Base-by-base conservation (phyloP, 2,797 vertebrate genomes). In the Pipistrellus kuhlii region DNA sequence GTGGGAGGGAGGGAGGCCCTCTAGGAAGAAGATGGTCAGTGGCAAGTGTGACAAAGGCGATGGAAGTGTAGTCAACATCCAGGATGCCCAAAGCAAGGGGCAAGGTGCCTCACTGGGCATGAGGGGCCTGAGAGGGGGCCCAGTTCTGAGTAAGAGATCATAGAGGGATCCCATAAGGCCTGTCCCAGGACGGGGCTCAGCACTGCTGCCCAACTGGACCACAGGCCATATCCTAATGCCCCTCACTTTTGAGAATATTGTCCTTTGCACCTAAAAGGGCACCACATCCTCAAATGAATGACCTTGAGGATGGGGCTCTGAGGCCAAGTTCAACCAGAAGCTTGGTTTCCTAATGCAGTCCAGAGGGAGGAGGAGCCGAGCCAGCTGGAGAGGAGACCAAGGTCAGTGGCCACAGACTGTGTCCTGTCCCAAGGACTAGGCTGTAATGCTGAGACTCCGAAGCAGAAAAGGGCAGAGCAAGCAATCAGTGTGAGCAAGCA, bases 311-410 rank as follows among this genome's bases (percentile, higher is more conserved):
- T 77, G 35, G 46, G 2, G 48, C 14, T 46, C 35, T 51, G 10
- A 20, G 57, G 13, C 23, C 76, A 81, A 62, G 35, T 51, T 51
- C 51, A 84, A 64, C n/a, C 51, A 91, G 81, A 78, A 90, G 25
- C 48, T 90, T 85, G 69, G n/a, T 78, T 90, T 82, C 77, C 85
- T 57, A 55, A 85, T 64, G 78, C 7, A 84, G 62, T 35, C 14
- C 78, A 44, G 72, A 82, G 55, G 20, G 35, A 85, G 21, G 21
- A 53, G 81, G 68, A 62, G 48, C 14, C 4, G 10, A 90, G 69
- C 44, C 8, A 48, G 66, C 81, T 68, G 30, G 35, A 93, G 62
- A 59, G 72, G 27, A 89, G 66, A 78, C 32, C 94, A 84, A 77
- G 68, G 88, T 91, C 90, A 73, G 27, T 68, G 68, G n/a, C 77